Percentiles rank a stretch among this genome's conserved stretches.
Conservation (phyloP, 2,113 vertebrate genomes). For the Zosterops hypoxanthus region DNA sequence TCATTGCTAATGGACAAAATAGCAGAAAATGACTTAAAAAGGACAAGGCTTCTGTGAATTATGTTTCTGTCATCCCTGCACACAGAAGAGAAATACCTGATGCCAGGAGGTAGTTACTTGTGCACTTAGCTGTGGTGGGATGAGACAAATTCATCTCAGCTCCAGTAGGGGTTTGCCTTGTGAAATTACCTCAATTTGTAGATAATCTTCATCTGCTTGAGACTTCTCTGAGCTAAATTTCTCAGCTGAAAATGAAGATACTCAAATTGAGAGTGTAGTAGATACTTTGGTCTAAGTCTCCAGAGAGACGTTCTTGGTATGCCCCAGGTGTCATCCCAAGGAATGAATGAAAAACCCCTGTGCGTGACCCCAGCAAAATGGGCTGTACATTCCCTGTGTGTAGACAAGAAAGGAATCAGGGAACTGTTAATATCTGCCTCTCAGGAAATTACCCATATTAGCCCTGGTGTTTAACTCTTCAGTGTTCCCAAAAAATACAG, state of each 20-base stretch:
- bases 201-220: not conserved
- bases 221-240: not conserved
- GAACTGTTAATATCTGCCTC: not conserved
- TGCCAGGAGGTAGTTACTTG: not conserved
- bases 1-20: not conserved
- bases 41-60: not conserved
- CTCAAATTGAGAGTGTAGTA: not conserved
- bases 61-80: not conserved
- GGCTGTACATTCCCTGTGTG: not conserved
- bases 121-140: not conserved
- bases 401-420: not conserved
- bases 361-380: not conserved
- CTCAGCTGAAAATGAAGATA: not conserved
- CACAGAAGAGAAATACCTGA: not conserved
- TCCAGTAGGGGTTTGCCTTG: not conserved
- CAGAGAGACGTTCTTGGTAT: not conserved
- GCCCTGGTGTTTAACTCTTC: not conserved
- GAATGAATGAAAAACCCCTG: not conserved
- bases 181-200: not conserved
- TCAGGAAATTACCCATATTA: not conserved
- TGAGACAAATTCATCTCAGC: not conserved
- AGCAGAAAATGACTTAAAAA: not conserved
- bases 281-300: not conserved
- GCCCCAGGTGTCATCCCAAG: not conserved
- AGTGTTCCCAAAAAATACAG: not conserved